phyloP scores from a whole-genome alignment of 2,888 invertebrate species.

The Ormyrus thymus region DNA sequence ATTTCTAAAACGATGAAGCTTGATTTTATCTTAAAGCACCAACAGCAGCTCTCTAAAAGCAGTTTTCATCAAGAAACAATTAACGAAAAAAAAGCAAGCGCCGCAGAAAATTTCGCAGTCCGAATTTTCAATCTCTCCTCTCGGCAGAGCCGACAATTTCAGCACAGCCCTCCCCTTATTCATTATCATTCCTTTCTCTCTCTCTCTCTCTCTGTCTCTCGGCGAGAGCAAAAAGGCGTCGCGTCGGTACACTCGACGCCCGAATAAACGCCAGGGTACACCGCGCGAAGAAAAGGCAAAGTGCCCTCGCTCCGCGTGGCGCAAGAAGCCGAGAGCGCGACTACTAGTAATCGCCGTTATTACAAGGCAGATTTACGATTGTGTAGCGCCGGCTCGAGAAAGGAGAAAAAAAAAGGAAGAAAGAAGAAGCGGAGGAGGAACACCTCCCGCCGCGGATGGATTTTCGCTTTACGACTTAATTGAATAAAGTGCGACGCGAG shows the following conservation, averaged over 20 bases:
- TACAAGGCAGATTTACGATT: slow-evolving; percentile 55
- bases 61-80: too few species aligned
- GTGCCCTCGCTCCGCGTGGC: background rate
- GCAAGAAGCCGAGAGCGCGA: slow-evolving; percentile 21
- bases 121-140: too few species aligned
- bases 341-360: slow-evolving; percentile 50
- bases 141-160: too few species aligned
- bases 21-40: too few species aligned
- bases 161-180: too few species aligned
- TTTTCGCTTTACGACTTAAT: slow-evolving; percentile 55
- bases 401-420: slow-evolving; percentile 14
- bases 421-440: slow-evolving; percentile 1
- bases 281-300: slow-evolving; percentile 5
- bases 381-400: background rate
- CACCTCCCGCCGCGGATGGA: slow-evolving; percentile 6
- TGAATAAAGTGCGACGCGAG: slow-evolving; percentile 43
- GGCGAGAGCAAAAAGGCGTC: background rate
- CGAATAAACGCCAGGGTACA: slow-evolving; percentile 14
- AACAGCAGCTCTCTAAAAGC: too few species aligned
- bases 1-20: too few species aligned
- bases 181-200: too few species aligned
- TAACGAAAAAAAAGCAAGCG: too few species aligned
- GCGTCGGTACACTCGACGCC: background rate
- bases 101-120: too few species aligned
- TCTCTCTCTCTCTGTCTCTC: too few species aligned